A percentile compares a stretch with the other conserved stretches of the same genome.
These are phyloP conservation scores for Margarornis squamiger DNA, from an alignment of 2,797 vertebrate genomes.

Conservation along the genomic window DNA sequence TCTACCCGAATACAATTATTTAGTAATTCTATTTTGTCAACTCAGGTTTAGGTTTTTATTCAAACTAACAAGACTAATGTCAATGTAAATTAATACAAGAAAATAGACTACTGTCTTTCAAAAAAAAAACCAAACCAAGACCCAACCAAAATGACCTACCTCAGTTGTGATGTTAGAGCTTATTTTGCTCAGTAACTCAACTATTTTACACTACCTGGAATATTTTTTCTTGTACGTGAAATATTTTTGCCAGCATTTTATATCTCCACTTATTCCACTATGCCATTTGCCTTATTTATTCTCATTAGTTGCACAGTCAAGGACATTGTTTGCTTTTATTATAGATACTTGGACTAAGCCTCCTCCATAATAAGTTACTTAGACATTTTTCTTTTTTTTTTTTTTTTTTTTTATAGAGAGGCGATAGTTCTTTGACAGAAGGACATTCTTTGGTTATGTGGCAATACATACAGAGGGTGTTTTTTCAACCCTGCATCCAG, in stretches of 20 bases:
- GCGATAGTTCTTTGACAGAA: neutral
- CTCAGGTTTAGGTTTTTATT: neutral
- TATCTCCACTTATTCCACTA: neutral
- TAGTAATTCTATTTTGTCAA: neutral
- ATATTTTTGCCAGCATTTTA: neutral
- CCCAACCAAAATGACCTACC: rapidly evolving
- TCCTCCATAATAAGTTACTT: neutral
- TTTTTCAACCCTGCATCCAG: neutral
- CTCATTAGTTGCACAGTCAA: neutral
- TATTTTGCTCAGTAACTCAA: neutral
- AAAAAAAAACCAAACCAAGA: neutral
- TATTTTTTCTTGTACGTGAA: neutral
- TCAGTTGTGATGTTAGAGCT: neutral
- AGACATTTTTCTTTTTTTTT: neutral
- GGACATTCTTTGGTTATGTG: neutral
- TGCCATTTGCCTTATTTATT: neutral
- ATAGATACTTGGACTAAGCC: neutral
- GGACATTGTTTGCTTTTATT: neutral
- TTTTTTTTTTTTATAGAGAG: neutral
- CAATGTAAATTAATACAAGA: neutral
- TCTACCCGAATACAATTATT: too few relatives aligned
- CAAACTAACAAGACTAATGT: neutral
- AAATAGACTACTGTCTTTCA: neutral
- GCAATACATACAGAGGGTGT: rapidly evolving
- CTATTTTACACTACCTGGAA: neutral